These are phyloP conservation scores for Drosophila basisetae DNA, from an alignment of 2,888 invertebrate species.

Conservation along the genomic window DNA sequence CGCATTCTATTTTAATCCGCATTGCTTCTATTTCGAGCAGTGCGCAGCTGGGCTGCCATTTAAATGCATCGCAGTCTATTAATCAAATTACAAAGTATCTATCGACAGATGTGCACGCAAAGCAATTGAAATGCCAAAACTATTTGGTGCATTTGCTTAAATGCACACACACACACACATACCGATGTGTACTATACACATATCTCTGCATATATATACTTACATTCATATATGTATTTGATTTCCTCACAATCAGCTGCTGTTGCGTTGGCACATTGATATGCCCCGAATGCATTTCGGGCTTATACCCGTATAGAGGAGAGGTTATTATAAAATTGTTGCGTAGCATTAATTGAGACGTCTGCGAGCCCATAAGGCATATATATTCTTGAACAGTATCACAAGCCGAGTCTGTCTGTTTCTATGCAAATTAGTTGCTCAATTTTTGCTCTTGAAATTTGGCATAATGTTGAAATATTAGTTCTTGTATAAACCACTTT, in stretches of 20 bases:
- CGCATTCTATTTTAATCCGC: constrained; percentile 51
- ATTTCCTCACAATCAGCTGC: constrained; percentile 54
- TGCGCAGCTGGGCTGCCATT: constrained; percentile 54
- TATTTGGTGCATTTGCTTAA: constrained; percentile 51
- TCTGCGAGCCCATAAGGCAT: background rate
- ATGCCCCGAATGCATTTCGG: constrained; percentile 62
- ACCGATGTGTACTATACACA: background rate
- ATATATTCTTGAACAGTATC: background rate
- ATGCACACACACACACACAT: background rate
- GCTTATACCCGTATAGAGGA: too few relatives aligned
- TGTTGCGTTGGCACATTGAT: constrained; percentile 60
- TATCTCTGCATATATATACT: background rate
- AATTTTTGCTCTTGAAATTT: background rate
- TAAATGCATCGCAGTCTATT: constrained; percentile 41
- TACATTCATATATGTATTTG: background rate
- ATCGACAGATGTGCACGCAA: constrained; percentile 63
- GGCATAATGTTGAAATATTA: background rate
- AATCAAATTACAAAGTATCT: constrained; percentile 62
- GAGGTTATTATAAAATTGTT: background rate
- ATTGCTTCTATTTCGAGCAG: constrained; percentile 39
- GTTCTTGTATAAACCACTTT: background rate
- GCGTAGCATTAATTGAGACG: background rate
- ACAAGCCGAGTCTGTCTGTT: too few relatives aligned
- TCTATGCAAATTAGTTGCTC: background rate
- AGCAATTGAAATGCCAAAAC: constrained; percentile 69